These are phyloP conservation scores for Perodicticus potto DNA, from an alignment of 2,797 vertebrate species.

Conservation along the genomic window DNA sequence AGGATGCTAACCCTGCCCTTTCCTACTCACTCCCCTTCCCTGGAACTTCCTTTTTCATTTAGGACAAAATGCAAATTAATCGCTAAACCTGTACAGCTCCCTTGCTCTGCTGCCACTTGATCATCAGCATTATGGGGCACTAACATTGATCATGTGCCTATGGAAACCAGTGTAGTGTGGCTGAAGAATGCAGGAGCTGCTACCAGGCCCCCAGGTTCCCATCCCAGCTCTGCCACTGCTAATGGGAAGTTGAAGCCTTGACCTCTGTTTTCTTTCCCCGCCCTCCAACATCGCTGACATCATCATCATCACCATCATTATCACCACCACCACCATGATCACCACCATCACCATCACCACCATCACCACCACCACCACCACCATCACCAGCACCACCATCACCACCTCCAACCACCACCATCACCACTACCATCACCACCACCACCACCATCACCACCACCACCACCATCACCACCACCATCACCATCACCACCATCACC, in stretches of 20 bases:
- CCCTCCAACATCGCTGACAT: too few species aligned
- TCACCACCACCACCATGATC: too few species aligned
- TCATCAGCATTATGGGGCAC: fast-evolving
- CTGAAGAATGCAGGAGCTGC: fast-evolving
- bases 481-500: too few species aligned
- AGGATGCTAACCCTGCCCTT: too few species aligned
- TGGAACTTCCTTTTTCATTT: neutral
- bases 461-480: too few species aligned
- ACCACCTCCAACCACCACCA: neutral
- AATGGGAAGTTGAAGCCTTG: fast-evolving
- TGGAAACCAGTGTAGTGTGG: fast-evolving
- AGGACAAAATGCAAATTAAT: neutral
- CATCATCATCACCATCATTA: too few species aligned
- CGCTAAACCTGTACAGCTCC: fast-evolving
- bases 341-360: too few species aligned
- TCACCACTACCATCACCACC: too few species aligned
- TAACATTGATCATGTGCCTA: fast-evolving
- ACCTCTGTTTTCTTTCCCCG: too few species aligned
- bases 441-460: too few species aligned
- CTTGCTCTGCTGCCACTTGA: fast-evolving
- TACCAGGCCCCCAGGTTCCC: neutral
- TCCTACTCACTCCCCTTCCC: neutral
- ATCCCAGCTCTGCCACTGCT: neutral
- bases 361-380: too few species aligned
- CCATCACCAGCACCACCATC: too few species aligned